These are phyloP conservation scores for Tapirus indicus DNA, from an alignment of 2,797 vertebrate genomes.

Conservation along the genomic window DNA sequence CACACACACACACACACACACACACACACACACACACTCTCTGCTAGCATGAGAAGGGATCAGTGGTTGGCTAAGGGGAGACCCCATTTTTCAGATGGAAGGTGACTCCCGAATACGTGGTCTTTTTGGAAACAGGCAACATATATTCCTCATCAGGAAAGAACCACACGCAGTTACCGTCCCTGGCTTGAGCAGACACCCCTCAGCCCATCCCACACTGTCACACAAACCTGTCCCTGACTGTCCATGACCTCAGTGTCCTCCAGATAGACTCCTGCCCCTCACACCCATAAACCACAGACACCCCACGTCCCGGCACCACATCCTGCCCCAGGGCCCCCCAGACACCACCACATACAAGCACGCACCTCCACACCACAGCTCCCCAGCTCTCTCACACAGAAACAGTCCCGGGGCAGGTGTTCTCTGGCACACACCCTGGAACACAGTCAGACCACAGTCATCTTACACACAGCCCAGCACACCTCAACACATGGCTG, in stretches of 20 bases:
- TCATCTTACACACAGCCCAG: not conserved
- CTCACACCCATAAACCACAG: not conserved
- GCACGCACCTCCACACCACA: not conserved
- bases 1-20: fast-evolving
- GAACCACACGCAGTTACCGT: not conserved
- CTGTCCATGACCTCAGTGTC: fast-evolving
- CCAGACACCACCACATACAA: not conserved
- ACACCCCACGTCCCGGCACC: too few species aligned
- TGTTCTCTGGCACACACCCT: fast-evolving
- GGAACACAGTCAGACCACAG: not conserved
- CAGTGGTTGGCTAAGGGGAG: fast-evolving
- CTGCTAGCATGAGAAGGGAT: not conserved
- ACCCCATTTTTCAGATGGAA: not conserved
- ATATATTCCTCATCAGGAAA: fast-evolving
- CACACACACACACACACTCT: not conserved
- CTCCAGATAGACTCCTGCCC: not conserved
- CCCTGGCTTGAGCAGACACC: not conserved
- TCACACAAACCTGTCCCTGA: not conserved
- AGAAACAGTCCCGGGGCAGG: not conserved
- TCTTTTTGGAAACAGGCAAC: not conserved
- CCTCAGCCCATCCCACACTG: not conserved
- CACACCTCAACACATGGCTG: not conserved
- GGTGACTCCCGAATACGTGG: not conserved
- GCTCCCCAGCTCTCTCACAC: not conserved
- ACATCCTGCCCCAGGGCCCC: not conserved